Evolutionary conservation across 2,888 invertebrate species (phyloP), one percentile per base, ranked within the genome.

Genomic region (Lithosia quadra): DNA sequence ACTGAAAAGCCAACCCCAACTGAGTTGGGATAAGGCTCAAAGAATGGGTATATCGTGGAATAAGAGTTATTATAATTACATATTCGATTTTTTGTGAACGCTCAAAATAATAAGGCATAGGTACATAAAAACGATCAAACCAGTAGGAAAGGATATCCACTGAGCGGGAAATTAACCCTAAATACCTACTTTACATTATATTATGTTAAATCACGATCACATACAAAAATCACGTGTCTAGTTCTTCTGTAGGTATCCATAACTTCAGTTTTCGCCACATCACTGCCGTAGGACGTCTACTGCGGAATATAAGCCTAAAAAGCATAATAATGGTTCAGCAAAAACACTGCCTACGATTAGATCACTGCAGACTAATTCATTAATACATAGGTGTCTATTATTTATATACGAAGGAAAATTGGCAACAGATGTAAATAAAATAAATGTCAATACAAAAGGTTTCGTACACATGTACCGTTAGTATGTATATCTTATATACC

Each of bases 361-460:
- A 49, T 49, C 9, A 49, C 43, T 43, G 49, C 49, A 49, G 49
- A n/a, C n/a, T 49, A 0, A 8, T 18, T 8, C n/a, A 7, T 18
- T 49, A 9, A 18, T 9, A 49, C 9, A n/a, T n/a, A n/a, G n/a
- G 0, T n/a, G n/a, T n/a, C 18, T 43, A n/a, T 65, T 74, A 74
- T 61, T 77, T 67, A 64, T 67, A 70, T 64, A 71, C 72, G 69
- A 76, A 39, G 11, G 34, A 36, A 34, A 59, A 28, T n/a, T 21
- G 15, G 39, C 8, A 39, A 61, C 11, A 15, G 24, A 59, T 36
- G n/a, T 58, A 36, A n/a, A 22, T 34, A 21, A 10, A 59, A 33
- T 8, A 39, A 39, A 21, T 18, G n/a, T 21, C 59, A 34, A 56
- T 56, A 36, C n/a, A 53, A 22, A 36, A 18, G 21, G 21, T 53